Base-by-base conservation (phyloP, 2,888 invertebrate genomes). In the Epinotia demarniana region DNA sequence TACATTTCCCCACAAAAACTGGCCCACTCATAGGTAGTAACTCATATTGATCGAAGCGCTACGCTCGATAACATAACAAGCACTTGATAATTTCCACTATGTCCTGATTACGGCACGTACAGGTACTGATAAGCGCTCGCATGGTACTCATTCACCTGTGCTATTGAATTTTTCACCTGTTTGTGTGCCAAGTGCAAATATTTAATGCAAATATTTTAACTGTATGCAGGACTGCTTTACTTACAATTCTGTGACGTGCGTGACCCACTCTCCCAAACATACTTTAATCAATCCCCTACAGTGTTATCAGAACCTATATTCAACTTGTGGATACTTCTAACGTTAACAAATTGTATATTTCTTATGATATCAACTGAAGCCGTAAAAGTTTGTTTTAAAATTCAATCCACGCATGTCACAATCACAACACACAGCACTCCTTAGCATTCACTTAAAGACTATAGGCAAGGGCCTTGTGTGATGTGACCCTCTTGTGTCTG, bases 151-250 rank as follows among this genome's bases (percentile, higher is more conserved):
- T 91, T 90, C 87, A 89, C 86, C 85, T 84, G 82, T 81, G 80
- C 83, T 91, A 90, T 91, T 87, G 90, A 91, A 90, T 89, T 88
- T 82, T 85, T 87, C 89, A 92, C 90, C 86, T 90, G 89, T 82
- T 84, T 80, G 80, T 85, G 81, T 84, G 81, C 61, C 61, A 63
- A 62, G 73, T 73, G 82, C 81, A 84, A 87, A 86, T 85, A 87
- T 86, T 85, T 81, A 78, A 78, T 77, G 77, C 79, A 78, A 85
- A 82, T 81, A 81, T 55, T 64, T 53, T 43, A 67, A 63, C 67
- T 62, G 69, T 72, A 63, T 68, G 58, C 63, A 49, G 70, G 58
- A 33, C 27, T 69, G 39, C 23, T 62, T 46, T 57, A 62, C 67
- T 55, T 55, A 12, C 63, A 64, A 63, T 13, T 46, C 27, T 55